Evolutionary conservation across 2,888 invertebrate genomes (phyloP).

Genomic region (Dasysyrphus albostriatus): DNA sequence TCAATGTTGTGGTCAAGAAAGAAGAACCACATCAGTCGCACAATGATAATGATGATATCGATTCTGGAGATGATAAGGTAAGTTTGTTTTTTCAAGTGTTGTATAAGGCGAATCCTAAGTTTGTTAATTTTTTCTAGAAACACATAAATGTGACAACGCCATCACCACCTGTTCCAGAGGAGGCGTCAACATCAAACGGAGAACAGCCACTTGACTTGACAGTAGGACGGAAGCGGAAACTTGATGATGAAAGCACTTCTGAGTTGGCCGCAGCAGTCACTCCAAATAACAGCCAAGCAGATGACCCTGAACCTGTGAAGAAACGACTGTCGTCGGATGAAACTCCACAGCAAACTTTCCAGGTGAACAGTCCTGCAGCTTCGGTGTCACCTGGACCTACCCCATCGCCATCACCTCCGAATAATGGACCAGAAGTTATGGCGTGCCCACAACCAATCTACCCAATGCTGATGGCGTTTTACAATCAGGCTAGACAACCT

Average conservation of each 20-base stretch:
- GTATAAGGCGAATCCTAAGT: neutral
- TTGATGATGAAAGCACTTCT: conserved; percentile 74
- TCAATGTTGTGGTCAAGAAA: conserved; percentile 52
- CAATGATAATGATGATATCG: conserved; percentile 78
- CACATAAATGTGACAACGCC: conserved; percentile 82
- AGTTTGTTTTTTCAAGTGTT: conserved; percentile 46
- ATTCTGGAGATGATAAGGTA: conserved; percentile 82
- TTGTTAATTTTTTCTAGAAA: conserved; percentile 77
- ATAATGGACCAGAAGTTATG: conserved; percentile 83
- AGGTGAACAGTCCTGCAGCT: conserved; percentile 80
- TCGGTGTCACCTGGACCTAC: conserved; percentile 82
- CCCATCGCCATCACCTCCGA: conserved; percentile 83
- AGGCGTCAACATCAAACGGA: conserved; percentile 82
- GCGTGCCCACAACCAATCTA: conserved; percentile 93
- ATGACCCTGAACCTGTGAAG: conserved; percentile 26
- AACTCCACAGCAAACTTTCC: conserved; percentile 78
- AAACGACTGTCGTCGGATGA: conserved; percentile 45
- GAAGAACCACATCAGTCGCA: conserved; percentile 65
- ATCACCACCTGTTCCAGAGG: conserved; percentile 78
- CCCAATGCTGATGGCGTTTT: conserved; percentile 90
- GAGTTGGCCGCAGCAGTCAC: conserved; percentile 49
- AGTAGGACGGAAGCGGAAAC: conserved; percentile 85
- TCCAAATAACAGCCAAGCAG: conserved; percentile 68
- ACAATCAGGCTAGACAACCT: conserved; percentile 86
- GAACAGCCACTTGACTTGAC: conserved; percentile 92